A percentile compares a stretch with the other conserved stretches of the same genome.
phyloP scores from a whole-genome alignment of 2,113 vertebrate species.

The Thalassoma bifasciatum region DNA sequence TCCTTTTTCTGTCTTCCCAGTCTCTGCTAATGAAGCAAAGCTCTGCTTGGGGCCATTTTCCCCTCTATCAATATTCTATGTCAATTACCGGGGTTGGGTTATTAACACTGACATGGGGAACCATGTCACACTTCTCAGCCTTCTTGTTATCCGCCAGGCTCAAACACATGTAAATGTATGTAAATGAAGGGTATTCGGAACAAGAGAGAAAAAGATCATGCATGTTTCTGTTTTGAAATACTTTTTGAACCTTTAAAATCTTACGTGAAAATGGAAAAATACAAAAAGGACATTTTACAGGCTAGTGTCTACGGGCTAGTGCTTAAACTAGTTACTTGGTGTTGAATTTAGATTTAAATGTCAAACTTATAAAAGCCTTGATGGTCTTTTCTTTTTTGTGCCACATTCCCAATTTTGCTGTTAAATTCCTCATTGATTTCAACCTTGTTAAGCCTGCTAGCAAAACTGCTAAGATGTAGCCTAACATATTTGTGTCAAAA shows the following conservation, averaged over 20 bases:
- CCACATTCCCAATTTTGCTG: no score
- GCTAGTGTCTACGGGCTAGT: background rate
- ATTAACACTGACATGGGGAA: constrained; percentile 56
- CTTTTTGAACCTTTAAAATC: no score
- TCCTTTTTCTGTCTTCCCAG: constrained; percentile 42
- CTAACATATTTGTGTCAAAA: background rate
- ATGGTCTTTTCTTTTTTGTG: no score
- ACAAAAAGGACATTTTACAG: background rate
- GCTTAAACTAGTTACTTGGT: background rate
- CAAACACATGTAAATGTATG: constrained; percentile 1
- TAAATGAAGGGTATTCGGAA: no score
- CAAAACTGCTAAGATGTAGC: background rate
- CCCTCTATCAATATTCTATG: constrained; percentile 69
- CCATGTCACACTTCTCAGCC: constrained; percentile 39
- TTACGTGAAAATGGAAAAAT: no score
- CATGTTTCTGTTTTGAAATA: no score
- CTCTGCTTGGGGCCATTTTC: constrained; percentile 69
- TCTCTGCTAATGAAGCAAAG: constrained; percentile 59
- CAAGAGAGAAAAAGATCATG: no score
- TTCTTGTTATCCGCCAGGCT: constrained; percentile 17
- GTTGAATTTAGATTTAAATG: no score
- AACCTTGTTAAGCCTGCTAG: background rate
- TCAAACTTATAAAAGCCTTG: no score
- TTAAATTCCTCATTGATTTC: no score
- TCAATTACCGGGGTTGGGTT: constrained; percentile 59